Percentiles rank a stretch among this genome's conserved stretches.
Evolutionary conservation across 92 coral and sea anemone genomes (phyloP).

Genomic region (Actinernus sp.): DNA sequence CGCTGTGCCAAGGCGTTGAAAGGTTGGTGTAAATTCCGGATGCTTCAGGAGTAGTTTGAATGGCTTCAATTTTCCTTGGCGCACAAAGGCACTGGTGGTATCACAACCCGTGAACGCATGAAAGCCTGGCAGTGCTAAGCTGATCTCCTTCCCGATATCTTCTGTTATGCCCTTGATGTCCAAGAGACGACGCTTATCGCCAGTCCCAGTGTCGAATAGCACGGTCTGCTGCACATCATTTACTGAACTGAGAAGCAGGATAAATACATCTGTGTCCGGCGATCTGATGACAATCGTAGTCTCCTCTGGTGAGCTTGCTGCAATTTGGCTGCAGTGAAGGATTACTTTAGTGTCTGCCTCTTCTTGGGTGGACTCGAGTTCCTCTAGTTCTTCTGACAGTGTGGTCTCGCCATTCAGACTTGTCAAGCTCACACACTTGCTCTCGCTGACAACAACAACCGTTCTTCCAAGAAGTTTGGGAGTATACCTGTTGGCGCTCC

Average conservation of each 20-base stretch:
- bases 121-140: constrained; percentile 32
- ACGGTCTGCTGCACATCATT: neutral
- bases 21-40: neutral
- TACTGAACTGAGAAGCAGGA: constrained; percentile 2
- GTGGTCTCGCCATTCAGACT: constrained; percentile 1
- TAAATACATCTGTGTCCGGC: constrained; percentile 21
- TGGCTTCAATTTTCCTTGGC: constrained; percentile 4
- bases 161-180: constrained; percentile 8
- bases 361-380: neutral
- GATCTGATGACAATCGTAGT: constrained; percentile 4
- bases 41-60: constrained; percentile 6
- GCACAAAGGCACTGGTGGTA: constrained; percentile 29
- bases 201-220: constrained; percentile 6
- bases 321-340: constrained; percentile 8
- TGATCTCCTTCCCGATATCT: constrained; percentile 26
- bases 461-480: neutral
- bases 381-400: neutral
- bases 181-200: constrained; percentile 10
- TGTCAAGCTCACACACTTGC: constrained; percentile 1
- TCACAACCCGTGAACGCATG: constrained; percentile 22
- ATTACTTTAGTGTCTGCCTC: constrained; percentile 1
- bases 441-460: neutral
- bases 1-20: constrained; percentile 19
- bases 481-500: neutral
- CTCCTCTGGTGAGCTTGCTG: constrained; percentile 1